Conservation (phyloP, 1,140 invertebrate genomes). For the Procambarus clarkii region DNA sequence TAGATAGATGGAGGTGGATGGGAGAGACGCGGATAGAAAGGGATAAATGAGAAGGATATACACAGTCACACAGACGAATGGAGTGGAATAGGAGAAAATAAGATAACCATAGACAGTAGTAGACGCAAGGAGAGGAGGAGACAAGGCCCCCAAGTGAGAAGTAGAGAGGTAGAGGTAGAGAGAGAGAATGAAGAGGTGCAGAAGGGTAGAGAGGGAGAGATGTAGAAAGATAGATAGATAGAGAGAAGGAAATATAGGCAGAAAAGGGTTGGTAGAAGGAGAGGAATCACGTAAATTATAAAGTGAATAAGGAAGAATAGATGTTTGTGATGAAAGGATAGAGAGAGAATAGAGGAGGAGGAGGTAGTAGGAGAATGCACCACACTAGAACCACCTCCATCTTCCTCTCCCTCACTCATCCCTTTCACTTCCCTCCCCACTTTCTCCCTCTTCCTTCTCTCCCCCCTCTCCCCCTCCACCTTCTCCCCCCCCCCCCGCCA, state of each 20-base stretch:
- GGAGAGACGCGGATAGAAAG: not conserved
- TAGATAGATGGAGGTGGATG: not conserved
- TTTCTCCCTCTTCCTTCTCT: not conserved
- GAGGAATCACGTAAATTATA: no score
- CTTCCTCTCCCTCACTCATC: not conserved
- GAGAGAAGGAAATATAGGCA: not conserved
- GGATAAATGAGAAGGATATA: not conserved
- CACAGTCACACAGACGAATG: no score
- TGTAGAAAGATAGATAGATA: not conserved
- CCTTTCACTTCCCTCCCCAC: not conserved
- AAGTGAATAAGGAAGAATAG: not conserved
- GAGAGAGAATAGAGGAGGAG: constrained; percentile 15
- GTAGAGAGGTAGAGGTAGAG: no score
- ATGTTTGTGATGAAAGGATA: constrained; percentile 11
- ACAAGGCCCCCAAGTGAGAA: no score
- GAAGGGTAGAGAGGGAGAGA: not conserved
- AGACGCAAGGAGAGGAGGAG: not conserved
- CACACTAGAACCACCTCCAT: no score
- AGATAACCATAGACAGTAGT: not conserved
- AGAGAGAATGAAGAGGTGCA: not conserved
- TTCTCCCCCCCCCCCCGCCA: not conserved
- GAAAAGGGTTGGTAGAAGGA: not conserved
- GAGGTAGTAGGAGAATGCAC: no score
- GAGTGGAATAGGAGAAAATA: not conserved
- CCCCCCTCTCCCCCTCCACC: not conserved